Evolutionary conservation across 2,888 invertebrate species (phyloP).

Genomic region (Antheraea assamensis): DNA sequence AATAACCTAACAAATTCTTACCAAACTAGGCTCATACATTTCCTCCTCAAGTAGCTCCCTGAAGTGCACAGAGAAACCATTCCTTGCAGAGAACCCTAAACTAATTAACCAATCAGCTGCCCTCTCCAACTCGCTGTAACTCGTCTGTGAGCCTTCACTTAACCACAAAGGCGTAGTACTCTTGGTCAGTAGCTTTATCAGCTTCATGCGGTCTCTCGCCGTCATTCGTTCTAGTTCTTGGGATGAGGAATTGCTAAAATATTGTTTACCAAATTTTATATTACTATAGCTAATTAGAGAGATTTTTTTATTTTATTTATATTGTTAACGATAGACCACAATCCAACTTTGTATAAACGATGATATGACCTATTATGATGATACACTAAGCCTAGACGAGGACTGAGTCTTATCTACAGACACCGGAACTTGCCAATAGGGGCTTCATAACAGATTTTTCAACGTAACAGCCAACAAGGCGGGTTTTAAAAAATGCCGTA

Average conservation of each 20-base stretch:
- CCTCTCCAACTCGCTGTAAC: conserved; percentile 62
- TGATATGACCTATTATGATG: too few species aligned
- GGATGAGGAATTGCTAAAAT: conserved; percentile 63
- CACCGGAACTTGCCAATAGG: too few species aligned
- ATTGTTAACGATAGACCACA: too few species aligned
- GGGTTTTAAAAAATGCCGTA: too few species aligned
- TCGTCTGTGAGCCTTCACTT: conserved; percentile 47
- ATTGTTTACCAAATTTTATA: background rate
- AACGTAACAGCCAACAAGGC: too few species aligned
- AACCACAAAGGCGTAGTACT: conserved; percentile 68
- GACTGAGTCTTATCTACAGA: too few species aligned
- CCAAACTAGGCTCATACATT: conserved; percentile 84
- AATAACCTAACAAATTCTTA: conserved; percentile 54
- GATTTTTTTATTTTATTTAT: background rate
- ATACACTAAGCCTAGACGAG: too few species aligned
- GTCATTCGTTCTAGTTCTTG: conserved; percentile 63
- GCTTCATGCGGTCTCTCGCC: conserved; percentile 50
- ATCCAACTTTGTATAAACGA: too few species aligned
- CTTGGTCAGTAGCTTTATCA: conserved; percentile 51
- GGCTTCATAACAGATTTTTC: too few species aligned
- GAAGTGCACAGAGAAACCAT: conserved; percentile 88
- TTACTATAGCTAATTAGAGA: too few species aligned
- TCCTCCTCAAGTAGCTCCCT: conserved; percentile 84
- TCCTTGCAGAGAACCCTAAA: conserved; percentile 87
- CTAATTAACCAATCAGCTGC: conserved; percentile 88